Conservation (phyloP, 1,140 invertebrate genomes). For the Sycobia sp. region DNA sequence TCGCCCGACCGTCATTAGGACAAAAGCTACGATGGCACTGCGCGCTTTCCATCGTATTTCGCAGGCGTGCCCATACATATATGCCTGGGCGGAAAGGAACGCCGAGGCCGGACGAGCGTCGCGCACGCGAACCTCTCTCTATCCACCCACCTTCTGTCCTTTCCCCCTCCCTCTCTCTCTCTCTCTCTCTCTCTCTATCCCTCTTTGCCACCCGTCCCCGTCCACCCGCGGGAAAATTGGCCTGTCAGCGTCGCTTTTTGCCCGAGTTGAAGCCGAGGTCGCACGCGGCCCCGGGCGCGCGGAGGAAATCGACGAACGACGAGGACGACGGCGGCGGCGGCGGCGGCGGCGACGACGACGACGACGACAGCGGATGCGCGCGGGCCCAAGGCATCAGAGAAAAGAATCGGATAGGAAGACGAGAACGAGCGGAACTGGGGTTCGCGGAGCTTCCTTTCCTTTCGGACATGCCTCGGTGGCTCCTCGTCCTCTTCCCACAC, state of each 20-base stretch:
- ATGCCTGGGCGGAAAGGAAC: too few relatives aligned
- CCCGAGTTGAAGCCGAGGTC: too few relatives aligned
- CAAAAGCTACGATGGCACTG: too few relatives aligned
- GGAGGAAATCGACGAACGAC: slow-evolving; percentile 30
- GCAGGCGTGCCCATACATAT: too few relatives aligned
- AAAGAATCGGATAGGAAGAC: slow-evolving; percentile 50
- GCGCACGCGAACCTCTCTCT: too few relatives aligned
- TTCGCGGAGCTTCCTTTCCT: slow-evolving; percentile 58
- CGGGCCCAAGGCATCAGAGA: slow-evolving; percentile 14
- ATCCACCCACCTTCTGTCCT: too few relatives aligned
- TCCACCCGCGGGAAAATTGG: slow-evolving; percentile 26
- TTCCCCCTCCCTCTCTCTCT: too few relatives aligned
- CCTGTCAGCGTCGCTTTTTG: slow-evolving; percentile 1
- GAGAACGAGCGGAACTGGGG: slow-evolving; percentile 57
- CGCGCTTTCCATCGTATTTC: too few relatives aligned
- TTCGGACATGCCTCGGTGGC: slow-evolving; percentile 55
- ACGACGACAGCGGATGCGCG: slow-evolving; percentile 30
- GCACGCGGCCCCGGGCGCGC: slow-evolving; percentile 18
- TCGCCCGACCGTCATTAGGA: too few relatives aligned
- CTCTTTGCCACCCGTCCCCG: too few relatives aligned
- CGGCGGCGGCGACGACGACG: slow-evolving; percentile 15
- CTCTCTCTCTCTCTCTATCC: too few relatives aligned
- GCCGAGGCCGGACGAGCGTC: too few relatives aligned
- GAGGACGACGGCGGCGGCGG: slow-evolving; percentile 12
- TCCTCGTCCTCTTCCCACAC: slow-evolving; percentile 56